Conservation (phyloP, 53 echinoderm and acorn worm genomes). For the Arbacia lixula region DNA sequence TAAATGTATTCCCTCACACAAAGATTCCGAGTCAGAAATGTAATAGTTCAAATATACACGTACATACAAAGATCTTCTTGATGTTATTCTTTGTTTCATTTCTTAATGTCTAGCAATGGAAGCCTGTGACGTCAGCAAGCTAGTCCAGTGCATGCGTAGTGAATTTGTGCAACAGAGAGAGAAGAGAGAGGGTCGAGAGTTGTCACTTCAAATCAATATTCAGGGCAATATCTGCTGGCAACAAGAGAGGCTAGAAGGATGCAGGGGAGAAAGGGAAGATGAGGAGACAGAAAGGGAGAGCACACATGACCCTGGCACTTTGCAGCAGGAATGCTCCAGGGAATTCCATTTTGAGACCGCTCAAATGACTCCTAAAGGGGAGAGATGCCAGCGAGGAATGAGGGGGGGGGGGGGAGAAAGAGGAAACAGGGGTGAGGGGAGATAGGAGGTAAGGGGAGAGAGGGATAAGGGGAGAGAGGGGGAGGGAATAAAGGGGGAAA, state of each 20-base stretch:
- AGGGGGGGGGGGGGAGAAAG: background rate
- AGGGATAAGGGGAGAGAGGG: background rate
- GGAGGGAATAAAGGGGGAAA: background rate
- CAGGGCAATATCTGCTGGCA: slow-evolving; percentile 9
- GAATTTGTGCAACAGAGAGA: too few species aligned
- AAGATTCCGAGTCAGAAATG: too few species aligned
- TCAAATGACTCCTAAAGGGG: background rate
- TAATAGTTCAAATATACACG: too few species aligned
- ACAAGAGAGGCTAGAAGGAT: background rate
- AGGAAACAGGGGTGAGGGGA: background rate
- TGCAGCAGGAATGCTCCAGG: slow-evolving; percentile 28
- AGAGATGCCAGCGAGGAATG: background rate
- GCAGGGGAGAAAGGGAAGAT: background rate
- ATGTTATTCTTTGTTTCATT: too few species aligned
- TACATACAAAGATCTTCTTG: too few species aligned
- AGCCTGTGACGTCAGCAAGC: too few species aligned
- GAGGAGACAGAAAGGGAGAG: slow-evolving; percentile 8
- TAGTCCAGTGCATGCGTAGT: too few species aligned
- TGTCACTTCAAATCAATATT: slow-evolving; percentile 33
- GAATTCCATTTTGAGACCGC: slow-evolving; percentile 31
- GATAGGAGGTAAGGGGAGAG: background rate
- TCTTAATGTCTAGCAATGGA: too few species aligned
- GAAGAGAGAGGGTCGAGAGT: background rate
- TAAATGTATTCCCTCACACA: too few species aligned
- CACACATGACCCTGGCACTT: slow-evolving; percentile 29